Base-by-base conservation (phyloP, 1,140 invertebrate species). In the Microplitis mediator region DNA sequence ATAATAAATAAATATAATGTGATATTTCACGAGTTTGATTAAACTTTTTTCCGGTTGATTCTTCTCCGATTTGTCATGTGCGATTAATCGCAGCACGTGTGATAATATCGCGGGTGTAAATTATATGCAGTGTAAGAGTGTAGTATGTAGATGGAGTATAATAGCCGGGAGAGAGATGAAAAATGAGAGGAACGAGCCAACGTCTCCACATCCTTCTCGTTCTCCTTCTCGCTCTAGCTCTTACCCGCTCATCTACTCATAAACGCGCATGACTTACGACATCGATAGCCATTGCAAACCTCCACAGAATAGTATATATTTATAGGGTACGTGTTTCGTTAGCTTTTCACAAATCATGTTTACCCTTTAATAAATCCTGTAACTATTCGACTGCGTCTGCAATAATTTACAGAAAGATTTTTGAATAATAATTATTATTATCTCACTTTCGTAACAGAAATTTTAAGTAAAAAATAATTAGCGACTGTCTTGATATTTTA, bases 331-430 rank as follows among this genome's bases (percentile, higher is more conserved):
- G 39, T 45, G 58, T 65, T 63, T 32, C 23, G 16, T 16, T 71
- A 69, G 76, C 69, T 78, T 82, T 80, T 76, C 80, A 77, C 77
- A 66, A 83, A 84, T 84, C 83, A 82, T 80, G 79, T 82, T 71
- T 79, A 71, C 75, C 65, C 72, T 72, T 73, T 63, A 79, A 80
- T 79, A 72, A 74, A 74, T 74, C 68, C 23, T 2, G 1, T 2
- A 23, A 23, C 23, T 23, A 23, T 23, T 23, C 23, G 23, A 23
- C 23, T 23, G 23, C 23, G 23, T 23, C 23, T 23, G 23, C 23
- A 23, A 23, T 23, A 23, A 23, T 23, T 23, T 23, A 23, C 23
- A 23, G 0, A 23, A 23, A 23, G 23, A 23, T 23, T 23, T 23
- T 23, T 23, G 0, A 23, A 23, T 23, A 23, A 23, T 23, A 23